A percentile compares a stretch with the other conserved stretches of the same genome.
Evolutionary conservation across 2,113 vertebrate genomes (phyloP).

Genomic region (Poeciliopsis prolifica): DNA sequence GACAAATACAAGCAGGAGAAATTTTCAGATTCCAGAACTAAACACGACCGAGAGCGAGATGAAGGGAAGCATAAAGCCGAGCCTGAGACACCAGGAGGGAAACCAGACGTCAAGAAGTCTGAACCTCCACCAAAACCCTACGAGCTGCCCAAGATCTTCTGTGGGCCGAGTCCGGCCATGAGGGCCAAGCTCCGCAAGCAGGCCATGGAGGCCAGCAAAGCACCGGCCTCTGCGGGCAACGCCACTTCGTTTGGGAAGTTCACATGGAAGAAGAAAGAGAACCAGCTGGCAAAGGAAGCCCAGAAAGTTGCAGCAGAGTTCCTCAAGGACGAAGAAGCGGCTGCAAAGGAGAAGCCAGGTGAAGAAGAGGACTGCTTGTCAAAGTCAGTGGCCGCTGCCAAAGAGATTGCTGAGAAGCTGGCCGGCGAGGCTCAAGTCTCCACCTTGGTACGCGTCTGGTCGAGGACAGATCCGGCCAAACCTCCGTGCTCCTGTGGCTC

Average conservation of each 20-base stretch:
- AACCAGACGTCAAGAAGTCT: conserved; percentile 44
- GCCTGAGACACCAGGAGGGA: conserved; percentile 50
- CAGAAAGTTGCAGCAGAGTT: conserved; percentile 76
- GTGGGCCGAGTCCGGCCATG: conserved; percentile 81
- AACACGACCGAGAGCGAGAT: conserved; percentile 57
- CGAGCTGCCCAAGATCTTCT: conserved; percentile 73
- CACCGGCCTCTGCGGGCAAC: conserved; percentile 24
- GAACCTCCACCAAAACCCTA: conserved; percentile 72
- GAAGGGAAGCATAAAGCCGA: conserved; percentile 66
- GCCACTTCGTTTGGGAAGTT: conserved; percentile 86
- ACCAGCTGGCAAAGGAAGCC: conserved; percentile 76
- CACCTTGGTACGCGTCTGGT: conserved; percentile 80
- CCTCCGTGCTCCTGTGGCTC: conserved; percentile 82
- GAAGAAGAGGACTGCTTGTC: conserved; percentile 71
- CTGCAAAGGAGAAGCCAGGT: neutral
- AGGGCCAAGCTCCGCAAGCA: conserved; percentile 83
- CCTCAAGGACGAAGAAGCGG: conserved; percentile 80
- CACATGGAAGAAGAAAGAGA: conserved; percentile 91
- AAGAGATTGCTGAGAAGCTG: conserved; percentile 91
- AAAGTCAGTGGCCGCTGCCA: conserved; percentile 81
- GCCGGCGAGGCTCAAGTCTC: conserved; percentile 79
- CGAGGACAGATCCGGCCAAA: conserved; percentile 83
- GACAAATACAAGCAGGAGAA: conserved; percentile 49
- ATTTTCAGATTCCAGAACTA: conserved; percentile 43
- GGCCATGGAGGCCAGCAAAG: conserved; percentile 76